A percentile compares a stretch with the other conserved stretches of the same genome.
Evolutionary conservation across 2,888 invertebrate genomes (phyloP).

Genomic region (Dasypogon diadema): DNA sequence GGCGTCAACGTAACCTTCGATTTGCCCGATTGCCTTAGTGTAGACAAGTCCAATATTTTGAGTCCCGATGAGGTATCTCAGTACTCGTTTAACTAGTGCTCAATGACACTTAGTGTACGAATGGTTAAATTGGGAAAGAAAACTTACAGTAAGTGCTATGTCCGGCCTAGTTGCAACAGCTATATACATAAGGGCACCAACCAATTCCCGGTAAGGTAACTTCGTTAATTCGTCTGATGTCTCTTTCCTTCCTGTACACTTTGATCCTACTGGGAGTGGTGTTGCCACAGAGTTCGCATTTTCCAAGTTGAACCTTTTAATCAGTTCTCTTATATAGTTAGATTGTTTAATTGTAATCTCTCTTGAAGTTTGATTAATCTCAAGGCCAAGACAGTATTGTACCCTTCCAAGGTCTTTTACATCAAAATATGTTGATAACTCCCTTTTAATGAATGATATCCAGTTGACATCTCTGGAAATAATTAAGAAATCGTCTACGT

Average conservation of each 20-base stretch:
- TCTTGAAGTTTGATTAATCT: neutral
- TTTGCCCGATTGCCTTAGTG: neutral
- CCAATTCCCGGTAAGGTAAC: slow-evolving; percentile 51
- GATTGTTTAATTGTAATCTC: slow-evolving; percentile 7
- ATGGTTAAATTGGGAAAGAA: too few species aligned
- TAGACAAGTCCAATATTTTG: slow-evolving; percentile 11
- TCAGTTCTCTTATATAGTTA: slow-evolving; percentile 2
- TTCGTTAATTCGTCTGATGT: neutral
- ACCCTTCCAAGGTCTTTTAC: slow-evolving; percentile 33
- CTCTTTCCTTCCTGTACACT: neutral
- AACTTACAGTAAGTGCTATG: slow-evolving; percentile 8
- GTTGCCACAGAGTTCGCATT: slow-evolving; percentile 6
- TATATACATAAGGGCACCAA: slow-evolving; percentile 52
- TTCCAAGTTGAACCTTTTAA: slow-evolving; percentile 1
- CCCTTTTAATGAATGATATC: neutral
- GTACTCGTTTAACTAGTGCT: slow-evolving; percentile 43
- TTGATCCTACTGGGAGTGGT: neutral
- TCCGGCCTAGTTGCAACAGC: slow-evolving; percentile 18
- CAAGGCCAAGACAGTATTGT: slow-evolving; percentile 2
- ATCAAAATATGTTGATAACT: slow-evolving; percentile 17
- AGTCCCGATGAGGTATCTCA: slow-evolving; percentile 9
- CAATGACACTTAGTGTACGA: too few species aligned
- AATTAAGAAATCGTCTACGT: slow-evolving; percentile 18
- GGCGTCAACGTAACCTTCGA: neutral
- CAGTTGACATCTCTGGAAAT: neutral